phyloP scores from a whole-genome alignment of 2,113 vertebrate species.

The Epinephelus fuscoguttatus region DNA sequence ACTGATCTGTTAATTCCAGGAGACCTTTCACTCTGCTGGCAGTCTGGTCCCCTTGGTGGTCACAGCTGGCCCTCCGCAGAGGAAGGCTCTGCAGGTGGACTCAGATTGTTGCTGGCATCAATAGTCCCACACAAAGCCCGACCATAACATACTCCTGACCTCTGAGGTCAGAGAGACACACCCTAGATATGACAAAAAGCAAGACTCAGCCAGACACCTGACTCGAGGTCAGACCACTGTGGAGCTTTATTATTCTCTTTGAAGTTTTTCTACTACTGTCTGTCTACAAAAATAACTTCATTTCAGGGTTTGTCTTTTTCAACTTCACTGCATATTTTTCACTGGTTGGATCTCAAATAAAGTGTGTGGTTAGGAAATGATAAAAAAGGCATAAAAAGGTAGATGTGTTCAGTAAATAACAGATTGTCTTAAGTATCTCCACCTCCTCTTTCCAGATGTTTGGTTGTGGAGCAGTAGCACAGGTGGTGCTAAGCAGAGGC shows the following conservation, averaged over 20 bases:
- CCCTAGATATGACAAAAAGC: constrained; percentile 37
- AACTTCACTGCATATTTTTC: neutral
- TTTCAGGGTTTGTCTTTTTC: neutral
- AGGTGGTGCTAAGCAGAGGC: constrained; percentile 87
- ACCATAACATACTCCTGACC: constrained; percentile 40
- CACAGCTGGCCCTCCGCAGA: neutral
- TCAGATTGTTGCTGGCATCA: constrained; percentile 44
- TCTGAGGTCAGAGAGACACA: constrained; percentile 56
- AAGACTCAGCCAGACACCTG: constrained; percentile 50
- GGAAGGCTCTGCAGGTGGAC: constrained; percentile 25
- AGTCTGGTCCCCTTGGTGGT: constrained; percentile 25
- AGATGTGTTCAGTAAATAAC: neutral
- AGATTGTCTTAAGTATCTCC: neutral
- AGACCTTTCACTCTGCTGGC: constrained; percentile 45
- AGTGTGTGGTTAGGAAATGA: neutral
- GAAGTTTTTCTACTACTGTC: constrained; percentile 19
- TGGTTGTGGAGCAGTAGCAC: constrained; percentile 90
- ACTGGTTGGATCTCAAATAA: neutral
- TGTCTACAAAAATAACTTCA: constrained; percentile 15
- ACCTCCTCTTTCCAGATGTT: constrained; percentile 84
- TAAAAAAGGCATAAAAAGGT: neutral
- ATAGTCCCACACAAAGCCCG: constrained; percentile 40
- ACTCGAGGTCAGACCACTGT: constrained; percentile 23
- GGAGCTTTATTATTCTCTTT: constrained; percentile 54
- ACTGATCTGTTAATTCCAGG: constrained; percentile 57